Evolutionary conservation across 2,797 vertebrate genomes (phyloP).

Genomic region (Cephalopachus bancanus): DNA sequence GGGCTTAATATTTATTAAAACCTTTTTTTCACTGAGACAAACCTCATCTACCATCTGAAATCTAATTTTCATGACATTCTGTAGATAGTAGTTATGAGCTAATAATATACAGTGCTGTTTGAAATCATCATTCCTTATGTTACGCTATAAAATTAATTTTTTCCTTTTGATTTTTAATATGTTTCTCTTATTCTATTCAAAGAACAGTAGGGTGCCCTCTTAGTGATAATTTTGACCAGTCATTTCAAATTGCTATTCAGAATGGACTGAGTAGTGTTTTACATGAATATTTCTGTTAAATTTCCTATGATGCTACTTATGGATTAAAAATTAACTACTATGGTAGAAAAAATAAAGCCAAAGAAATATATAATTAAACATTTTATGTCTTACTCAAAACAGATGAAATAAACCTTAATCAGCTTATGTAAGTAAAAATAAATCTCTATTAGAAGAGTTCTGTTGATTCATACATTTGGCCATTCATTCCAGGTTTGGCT

Average conservation of each 20-base stretch:
- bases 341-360: slow-evolving; percentile 29
- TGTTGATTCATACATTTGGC: slow-evolving; percentile 23
- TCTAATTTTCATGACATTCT: slow-evolving; percentile 88
- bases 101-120: slow-evolving; percentile 80
- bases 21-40: slow-evolving; percentile 82
- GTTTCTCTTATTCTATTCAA: slow-evolving; percentile 88
- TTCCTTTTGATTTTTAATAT: slow-evolving; percentile 89
- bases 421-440: slow-evolving; percentile 49
- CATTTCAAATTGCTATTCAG: slow-evolving; percentile 82
- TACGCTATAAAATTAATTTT: slow-evolving; percentile 85
- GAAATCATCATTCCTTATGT: slow-evolving; percentile 77
- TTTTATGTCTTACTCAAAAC: slow-evolving; percentile 59
- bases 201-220: slow-evolving; percentile 84
- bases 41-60: slow-evolving; percentile 85
- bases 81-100: slow-evolving; percentile 87
- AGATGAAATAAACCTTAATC: slow-evolving; percentile 61
- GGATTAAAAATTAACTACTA: slow-evolving; percentile 69
- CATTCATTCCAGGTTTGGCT: background rate
- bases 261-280: slow-evolving; percentile 67
- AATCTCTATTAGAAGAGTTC: slow-evolving; percentile 48
- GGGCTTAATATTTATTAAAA: slow-evolving; percentile 84
- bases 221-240: slow-evolving; percentile 89
- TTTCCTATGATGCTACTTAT: slow-evolving; percentile 74
- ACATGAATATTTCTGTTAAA: slow-evolving; percentile 74
- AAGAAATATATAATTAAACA: slow-evolving; percentile 62